phyloP scores from a whole-genome alignment of 2,888 invertebrate genomes.

The Ophraella communa region DNA sequence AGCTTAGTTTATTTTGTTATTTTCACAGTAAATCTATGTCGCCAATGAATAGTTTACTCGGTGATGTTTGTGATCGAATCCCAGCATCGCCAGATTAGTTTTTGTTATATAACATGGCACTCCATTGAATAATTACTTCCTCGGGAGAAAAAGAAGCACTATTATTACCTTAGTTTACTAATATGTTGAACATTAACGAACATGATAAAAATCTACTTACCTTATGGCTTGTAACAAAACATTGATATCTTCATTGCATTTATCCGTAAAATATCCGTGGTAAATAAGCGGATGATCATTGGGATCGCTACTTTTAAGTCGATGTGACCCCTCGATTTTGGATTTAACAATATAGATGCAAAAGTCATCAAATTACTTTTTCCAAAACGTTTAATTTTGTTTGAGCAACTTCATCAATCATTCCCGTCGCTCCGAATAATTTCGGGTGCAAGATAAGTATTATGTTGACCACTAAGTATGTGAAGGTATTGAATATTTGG shows the following conservation, averaged over 20 bases:
- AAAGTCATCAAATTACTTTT: conserved; percentile 30
- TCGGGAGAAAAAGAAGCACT: too few relatives aligned
- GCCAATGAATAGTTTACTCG: too few relatives aligned
- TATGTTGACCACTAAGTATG: conserved; percentile 50
- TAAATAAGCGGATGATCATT: conserved; percentile 67
- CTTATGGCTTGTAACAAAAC: conserved; percentile 62
- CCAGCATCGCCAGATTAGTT: too few relatives aligned
- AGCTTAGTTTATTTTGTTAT: too few relatives aligned
- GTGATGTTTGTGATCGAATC: too few relatives aligned
- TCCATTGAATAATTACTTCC: too few relatives aligned
- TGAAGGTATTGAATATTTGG: conserved; percentile 61
- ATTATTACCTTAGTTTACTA: too few relatives aligned
- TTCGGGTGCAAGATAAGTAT: conserved; percentile 36
- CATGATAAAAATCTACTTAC: conserved; percentile 27
- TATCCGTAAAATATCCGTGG: conserved; percentile 68
- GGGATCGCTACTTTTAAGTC: conserved; percentile 64
- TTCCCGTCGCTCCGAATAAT: conserved; percentile 45
- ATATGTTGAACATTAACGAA: too few relatives aligned
- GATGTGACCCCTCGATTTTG: conserved; percentile 65
- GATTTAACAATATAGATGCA: conserved; percentile 47
- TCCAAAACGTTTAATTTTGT: conserved; percentile 32
- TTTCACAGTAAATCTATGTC: too few relatives aligned
- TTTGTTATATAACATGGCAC: too few relatives aligned
- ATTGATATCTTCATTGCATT: conserved; percentile 63
- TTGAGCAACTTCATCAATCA: conserved; percentile 42